phyloP scores from a whole-genome alignment of 1,140 invertebrate genomes.

The Drosophila sp. region DNA sequence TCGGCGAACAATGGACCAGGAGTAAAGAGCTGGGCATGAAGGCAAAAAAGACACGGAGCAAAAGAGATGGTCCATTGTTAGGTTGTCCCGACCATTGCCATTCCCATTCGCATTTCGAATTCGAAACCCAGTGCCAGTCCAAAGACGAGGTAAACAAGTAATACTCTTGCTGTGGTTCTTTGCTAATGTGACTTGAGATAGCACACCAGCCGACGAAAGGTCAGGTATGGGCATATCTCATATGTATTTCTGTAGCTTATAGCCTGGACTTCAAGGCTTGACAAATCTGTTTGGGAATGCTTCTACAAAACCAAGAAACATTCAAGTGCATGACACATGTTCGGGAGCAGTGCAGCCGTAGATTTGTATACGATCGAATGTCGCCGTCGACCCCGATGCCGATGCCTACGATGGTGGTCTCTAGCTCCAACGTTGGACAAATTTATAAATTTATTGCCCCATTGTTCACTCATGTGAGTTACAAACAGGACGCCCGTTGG shows the following conservation, averaged over 20 bases:
- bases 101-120: slow-evolving; percentile 8
- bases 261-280: slow-evolving; percentile 49
- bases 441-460: slow-evolving; percentile 80
- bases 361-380: slow-evolving; percentile 73
- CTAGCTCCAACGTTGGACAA: slow-evolving; percentile 64
- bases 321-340: slow-evolving; percentile 45
- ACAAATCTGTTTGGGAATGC: slow-evolving; percentile 67
- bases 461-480: slow-evolving; percentile 73
- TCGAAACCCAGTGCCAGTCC: slow-evolving; percentile 3
- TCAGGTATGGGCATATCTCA: slow-evolving; percentile 50
- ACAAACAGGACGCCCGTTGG: slow-evolving; percentile 53
- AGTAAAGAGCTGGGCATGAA: slow-evolving; percentile 67
- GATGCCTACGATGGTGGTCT: slow-evolving; percentile 62
- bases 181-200: slow-evolving; percentile 68
- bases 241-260: slow-evolving; percentile 38
- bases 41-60: slow-evolving; percentile 27
- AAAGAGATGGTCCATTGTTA: slow-evolving; percentile 42
- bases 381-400: slow-evolving; percentile 36
- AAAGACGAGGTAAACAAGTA: slow-evolving; percentile 37
- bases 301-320: slow-evolving; percentile 18
- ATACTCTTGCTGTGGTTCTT: slow-evolving; percentile 36
- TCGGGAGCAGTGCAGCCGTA: slow-evolving; percentile 56
- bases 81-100: slow-evolving; percentile 8
- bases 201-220: slow-evolving; percentile 44
- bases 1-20: slow-evolving; percentile 67